Base-by-base conservation (phyloP, 2,797 vertebrate genomes). In the Dendrocincla tyrannina region DNA sequence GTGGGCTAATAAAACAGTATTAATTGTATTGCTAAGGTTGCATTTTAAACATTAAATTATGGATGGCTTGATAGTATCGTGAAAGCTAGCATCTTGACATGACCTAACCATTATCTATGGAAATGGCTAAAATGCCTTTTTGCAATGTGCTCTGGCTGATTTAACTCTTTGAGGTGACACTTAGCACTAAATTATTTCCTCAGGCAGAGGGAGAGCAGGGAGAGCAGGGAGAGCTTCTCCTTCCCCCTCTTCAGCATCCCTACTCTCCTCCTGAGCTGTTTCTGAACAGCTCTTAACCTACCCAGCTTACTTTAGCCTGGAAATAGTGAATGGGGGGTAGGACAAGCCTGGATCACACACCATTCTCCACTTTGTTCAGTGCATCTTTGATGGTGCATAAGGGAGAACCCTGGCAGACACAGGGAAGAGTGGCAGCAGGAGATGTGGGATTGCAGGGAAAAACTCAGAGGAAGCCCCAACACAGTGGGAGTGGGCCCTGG, bases 1-100 rank as follows among this genome's bases (percentile, higher is more conserved):
- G 91, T 53, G 93, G 97, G 88, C 93, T 93, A 93, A 97, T 97
- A 97, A 97, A 97, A 94, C 0, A 13, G 91, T 96, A 97, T 97
- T 97, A 97, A 97, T 97, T 96, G 96, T 95, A 95, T 95, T 95
- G 96, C 97, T 96, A 97, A 95, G 94, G 95, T 96, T 97, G 96
- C 96, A 96, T 97, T 97, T 97, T 97, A 95, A 96, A 93, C 95
- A 93, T 91, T 97, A 96, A 97, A 96, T 97, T 97, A 96, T 91
- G 88, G 94, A 95, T 97, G 82, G 75, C 94, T 93, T 95, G 96
- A 97, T 97, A 86, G 88, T 95, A 56, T 84, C 11, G 22, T 93
- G 95, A 94, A 95, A 96, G 93, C 89, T 59, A 74, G 91, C 92
- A 79, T 94, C 82, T 86, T 93, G 95, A 95, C 95, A 84, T 96